These are phyloP conservation scores for Caenorhabditis elegans DNA, from an alignment of 1,140 invertebrate species.

Conservation along the genomic window WBcel235 BX284606.5:11760001-11760500, in stretches of 20 bases:
- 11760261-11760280: conserved; percentile 48
- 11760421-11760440: conserved; percentile 63
- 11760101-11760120: background rate
- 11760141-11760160: conserved; percentile 58
- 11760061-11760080: conserved; percentile 9
- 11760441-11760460: conserved; percentile 63
- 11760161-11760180: conserved; percentile 64
- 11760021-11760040: background rate
- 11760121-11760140: background rate
- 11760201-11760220: conserved; percentile 57
- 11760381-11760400: conserved; percentile 60
- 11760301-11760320: conserved; percentile 61
- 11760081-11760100: background rate
- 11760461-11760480: conserved; percentile 60
- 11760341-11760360: background rate
- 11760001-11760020: background rate
- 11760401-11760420: conserved; percentile 56
- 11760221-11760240: conserved; percentile 56
- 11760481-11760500: conserved; percentile 60
- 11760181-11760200: conserved; percentile 52
- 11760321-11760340: background rate
- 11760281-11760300: conserved; percentile 59
- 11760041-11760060: background rate
- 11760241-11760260: conserved; percentile 64
- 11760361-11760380: conserved; percentile 62